A percentile compares a stretch with the other conserved stretches of the same genome.
Evolutionary conservation across 2,888 invertebrate species (phyloP).

Genomic region (Ceraclea dissimilis): DNA sequence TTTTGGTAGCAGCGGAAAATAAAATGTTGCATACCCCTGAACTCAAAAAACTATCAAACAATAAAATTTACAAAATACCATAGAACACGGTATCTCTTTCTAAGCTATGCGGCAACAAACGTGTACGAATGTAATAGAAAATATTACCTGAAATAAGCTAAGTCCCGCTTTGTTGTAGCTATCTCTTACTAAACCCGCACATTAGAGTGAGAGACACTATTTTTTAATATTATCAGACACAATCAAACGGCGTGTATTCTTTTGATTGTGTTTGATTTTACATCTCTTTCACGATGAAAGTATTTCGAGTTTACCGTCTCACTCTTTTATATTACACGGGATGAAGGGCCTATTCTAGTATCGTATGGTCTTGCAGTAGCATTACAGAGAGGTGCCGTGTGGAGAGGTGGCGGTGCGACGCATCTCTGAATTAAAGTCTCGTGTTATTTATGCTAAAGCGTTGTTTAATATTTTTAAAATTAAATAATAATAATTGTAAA

Average conservation of each 20-base stretch:
- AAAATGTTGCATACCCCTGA: conserved; percentile 13
- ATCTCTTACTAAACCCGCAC: background rate
- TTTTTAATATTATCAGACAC: background rate
- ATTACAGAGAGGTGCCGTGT: background rate
- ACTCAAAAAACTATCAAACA: conserved; percentile 17
- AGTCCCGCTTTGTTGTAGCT: background rate
- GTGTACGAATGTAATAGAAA: conserved; percentile 3
- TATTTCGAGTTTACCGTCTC: background rate
- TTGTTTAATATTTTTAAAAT: too few relatives aligned
- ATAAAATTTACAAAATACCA: conserved; percentile 11
- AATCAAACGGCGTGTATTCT: background rate
- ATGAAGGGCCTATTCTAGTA: background rate
- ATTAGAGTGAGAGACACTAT: background rate
- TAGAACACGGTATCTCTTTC: conserved; percentile 10
- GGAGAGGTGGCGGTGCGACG: background rate
- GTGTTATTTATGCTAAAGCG: too few relatives aligned
- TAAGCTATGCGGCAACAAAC: background rate
- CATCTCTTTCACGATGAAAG: background rate
- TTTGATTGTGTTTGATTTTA: background rate
- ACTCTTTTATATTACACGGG: background rate
- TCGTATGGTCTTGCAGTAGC: background rate
- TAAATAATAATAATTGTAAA: too few relatives aligned
- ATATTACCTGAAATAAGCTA: background rate
- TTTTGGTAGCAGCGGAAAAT: too few relatives aligned
- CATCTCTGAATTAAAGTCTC: background rate